Evolutionary conservation across 2,888 invertebrate genomes (phyloP).

Genomic region (Periphyllus acericola): DNA sequence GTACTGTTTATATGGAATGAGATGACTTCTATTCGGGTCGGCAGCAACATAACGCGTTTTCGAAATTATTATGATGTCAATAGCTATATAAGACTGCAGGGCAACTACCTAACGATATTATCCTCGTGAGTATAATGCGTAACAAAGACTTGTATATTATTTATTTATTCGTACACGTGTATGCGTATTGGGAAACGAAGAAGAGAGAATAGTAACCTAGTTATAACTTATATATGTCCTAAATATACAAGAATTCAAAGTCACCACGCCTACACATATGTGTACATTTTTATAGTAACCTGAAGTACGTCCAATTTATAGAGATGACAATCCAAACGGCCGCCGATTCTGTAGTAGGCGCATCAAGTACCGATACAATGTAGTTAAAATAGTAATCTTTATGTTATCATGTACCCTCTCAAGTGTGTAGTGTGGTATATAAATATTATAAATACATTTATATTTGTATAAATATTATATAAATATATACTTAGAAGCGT

Average conservation of each 20-base stretch:
- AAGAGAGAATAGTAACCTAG: slow-evolving; percentile 2
- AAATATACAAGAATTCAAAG: slow-evolving; percentile 32
- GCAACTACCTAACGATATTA: neutral
- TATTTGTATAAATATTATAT: neutral
- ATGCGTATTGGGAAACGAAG: neutral
- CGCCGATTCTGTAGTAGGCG: neutral
- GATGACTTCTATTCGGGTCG: neutral
- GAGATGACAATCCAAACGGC: slow-evolving; percentile 41
- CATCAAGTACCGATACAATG: slow-evolving; percentile 2
- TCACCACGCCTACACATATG: slow-evolving; percentile 19
- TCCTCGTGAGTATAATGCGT: neutral
- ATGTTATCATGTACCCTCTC: neutral
- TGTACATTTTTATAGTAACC: neutral
- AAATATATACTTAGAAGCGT: neutral
- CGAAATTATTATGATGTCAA: neutral
- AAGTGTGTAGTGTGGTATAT: neutral
- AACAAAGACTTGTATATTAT: neutral
- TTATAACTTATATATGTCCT: neutral
- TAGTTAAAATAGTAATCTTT: neutral
- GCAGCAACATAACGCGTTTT: neutral
- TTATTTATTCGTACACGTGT: neutral
- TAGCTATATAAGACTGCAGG: neutral
- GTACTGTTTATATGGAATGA: neutral
- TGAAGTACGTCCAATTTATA: slow-evolving; percentile 33
- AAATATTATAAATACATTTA: neutral